These are phyloP conservation scores for Cherax quadricarinatus DNA, from an alignment of 1,140 invertebrate species.

Conservation along the genomic window DNA sequence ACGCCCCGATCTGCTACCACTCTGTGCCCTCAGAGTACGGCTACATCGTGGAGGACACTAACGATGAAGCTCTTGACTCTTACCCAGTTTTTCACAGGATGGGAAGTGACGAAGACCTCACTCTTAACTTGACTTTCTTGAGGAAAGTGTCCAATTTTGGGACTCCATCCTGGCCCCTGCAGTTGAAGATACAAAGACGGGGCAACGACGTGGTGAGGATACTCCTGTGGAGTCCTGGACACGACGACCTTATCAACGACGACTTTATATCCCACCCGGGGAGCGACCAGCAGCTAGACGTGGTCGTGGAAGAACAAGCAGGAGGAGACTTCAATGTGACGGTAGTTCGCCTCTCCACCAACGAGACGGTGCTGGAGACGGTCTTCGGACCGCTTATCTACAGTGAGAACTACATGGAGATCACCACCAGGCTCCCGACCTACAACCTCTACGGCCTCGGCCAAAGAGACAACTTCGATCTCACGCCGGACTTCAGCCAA, in stretches of 20 bases:
- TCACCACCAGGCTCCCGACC: conserved; percentile 54
- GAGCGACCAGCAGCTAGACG: conserved; percentile 29
- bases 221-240: conserved; percentile 34
- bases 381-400: conserved; percentile 62
- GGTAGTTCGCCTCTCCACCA: conserved; percentile 39
- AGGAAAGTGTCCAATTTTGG: conserved; percentile 25
- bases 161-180: conserved; percentile 23
- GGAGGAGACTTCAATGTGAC: conserved; percentile 62
- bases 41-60: conserved; percentile 29
- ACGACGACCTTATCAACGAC: conserved; percentile 7
- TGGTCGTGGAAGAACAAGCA: conserved; percentile 3
- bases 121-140: not conserved
- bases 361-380: conserved; percentile 59
- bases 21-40: conserved; percentile 62
- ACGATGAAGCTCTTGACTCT: too few relatives aligned
- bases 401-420: conserved; percentile 64
- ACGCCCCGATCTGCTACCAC: conserved; percentile 62
- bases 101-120: conserved; percentile 3
- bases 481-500: conserved; percentile 39
- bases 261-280: not conserved
- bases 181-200: conserved; percentile 33
- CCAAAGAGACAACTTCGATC: conserved; percentile 28
- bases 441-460: conserved; percentile 61
- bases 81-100: not conserved
- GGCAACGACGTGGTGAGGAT: conserved; percentile 45